Percentiles rank a stretch among this genome's conserved stretches.
These are phyloP conservation scores for Harmothoe impar DNA, from an alignment of 2,888 invertebrate species.

Conservation along the genomic window DNA sequence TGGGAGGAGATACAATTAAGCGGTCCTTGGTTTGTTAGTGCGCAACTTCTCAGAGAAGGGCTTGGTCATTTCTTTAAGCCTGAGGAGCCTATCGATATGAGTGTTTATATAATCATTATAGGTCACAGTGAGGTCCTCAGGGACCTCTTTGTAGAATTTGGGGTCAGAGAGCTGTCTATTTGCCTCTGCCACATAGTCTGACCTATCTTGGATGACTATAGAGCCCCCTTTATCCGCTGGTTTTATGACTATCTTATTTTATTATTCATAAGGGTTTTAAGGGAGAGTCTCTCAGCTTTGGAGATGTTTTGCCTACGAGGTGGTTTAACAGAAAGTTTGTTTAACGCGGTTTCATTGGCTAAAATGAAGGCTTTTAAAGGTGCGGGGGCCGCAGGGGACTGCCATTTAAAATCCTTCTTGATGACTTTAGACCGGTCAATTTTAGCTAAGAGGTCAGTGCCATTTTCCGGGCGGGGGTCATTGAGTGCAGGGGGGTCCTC, in stretches of 20 bases:
- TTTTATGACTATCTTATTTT: background rate
- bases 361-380: background rate
- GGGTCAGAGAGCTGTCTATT: background rate
- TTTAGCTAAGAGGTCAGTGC: background rate
- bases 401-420: background rate
- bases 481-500: background rate
- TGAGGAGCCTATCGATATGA: background rate
- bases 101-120: background rate
- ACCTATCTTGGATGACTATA: background rate
- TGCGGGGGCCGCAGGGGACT: background rate
- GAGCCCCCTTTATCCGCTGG: background rate
- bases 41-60: background rate
- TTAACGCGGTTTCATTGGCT: background rate
- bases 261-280: background rate
- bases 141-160: background rate
- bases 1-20: conserved; percentile 37
- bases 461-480: background rate
- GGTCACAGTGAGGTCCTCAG: background rate
- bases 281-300: background rate
- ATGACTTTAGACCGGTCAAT: background rate
- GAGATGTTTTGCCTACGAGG: background rate
- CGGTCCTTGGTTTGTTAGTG: background rate
- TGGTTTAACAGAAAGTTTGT: background rate
- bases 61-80: background rate
- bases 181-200: background rate